phyloP scores from a whole-genome alignment of 1,140 invertebrate species.

The Phymastichus coffea region DNA sequence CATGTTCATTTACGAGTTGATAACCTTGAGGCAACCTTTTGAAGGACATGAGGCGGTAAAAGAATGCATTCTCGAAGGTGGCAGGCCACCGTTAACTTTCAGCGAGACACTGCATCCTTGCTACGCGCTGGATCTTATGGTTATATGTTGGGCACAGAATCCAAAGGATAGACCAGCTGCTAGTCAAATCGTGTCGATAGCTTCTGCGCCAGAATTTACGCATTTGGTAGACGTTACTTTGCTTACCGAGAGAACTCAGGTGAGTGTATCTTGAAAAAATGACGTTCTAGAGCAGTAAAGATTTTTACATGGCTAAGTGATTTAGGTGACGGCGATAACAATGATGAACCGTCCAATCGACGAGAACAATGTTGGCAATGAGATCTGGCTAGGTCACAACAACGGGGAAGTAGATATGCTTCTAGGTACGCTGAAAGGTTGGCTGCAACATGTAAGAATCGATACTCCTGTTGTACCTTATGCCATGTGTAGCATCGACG shows the following conservation, averaged over 20 bases:
- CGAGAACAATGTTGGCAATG: slow-evolving; percentile 55
- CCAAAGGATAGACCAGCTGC: slow-evolving; percentile 86
- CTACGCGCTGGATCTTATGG: slow-evolving; percentile 93
- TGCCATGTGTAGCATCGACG: slow-evolving; percentile 68
- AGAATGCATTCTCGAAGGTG: slow-evolving; percentile 93
- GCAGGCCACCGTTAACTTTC: slow-evolving; percentile 81
- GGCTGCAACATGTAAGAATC: slow-evolving; percentile 61
- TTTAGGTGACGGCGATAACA: slow-evolving; percentile 58
- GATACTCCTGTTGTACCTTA: slow-evolving; percentile 62
- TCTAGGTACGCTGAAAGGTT: slow-evolving; percentile 60
- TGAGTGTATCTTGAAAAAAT: no score
- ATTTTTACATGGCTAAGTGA: no score
- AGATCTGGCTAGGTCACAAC: slow-evolving; percentile 72
- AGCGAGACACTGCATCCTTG: slow-evolving; percentile 83
- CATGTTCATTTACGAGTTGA: slow-evolving; percentile 97
- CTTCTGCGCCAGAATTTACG: slow-evolving; percentile 88
- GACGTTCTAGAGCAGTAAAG: no score
- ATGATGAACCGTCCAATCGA: slow-evolving; percentile 44
- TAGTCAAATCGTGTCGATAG: slow-evolving; percentile 89
- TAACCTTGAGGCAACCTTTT: slow-evolving; percentile 92
- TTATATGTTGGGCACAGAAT: slow-evolving; percentile 90
- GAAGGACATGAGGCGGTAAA: slow-evolving; percentile 94
- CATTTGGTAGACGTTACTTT: slow-evolving; percentile 82
- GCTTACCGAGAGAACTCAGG: slow-evolving; percentile 62
- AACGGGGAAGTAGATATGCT: slow-evolving; percentile 71